These are phyloP conservation scores for Drosophila kepulauana DNA, from an alignment of 1,140 invertebrate species.

Conservation along the genomic window DNA sequence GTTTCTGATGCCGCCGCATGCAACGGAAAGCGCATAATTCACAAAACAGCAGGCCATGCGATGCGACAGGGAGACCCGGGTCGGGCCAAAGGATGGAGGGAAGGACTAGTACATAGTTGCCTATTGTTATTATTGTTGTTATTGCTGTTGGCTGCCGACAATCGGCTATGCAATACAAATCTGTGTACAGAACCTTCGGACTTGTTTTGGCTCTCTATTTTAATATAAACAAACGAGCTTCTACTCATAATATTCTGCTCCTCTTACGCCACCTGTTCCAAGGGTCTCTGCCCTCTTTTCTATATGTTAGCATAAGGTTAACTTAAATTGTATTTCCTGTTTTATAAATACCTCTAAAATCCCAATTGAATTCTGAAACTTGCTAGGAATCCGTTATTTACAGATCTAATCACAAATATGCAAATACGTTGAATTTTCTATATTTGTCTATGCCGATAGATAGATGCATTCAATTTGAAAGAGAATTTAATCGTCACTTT, in stretches of 20 bases:
- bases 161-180: slow-evolving; percentile 58
- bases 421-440: too few relatives aligned
- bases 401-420: too few relatives aligned
- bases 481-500: too few relatives aligned
- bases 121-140: slow-evolving; percentile 26
- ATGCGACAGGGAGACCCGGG: slow-evolving; percentile 10
- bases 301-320: too few relatives aligned
- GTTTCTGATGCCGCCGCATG: slow-evolving; percentile 70
- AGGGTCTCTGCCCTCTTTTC: background rate
- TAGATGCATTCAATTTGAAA: too few relatives aligned
- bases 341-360: too few relatives aligned
- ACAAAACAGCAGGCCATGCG: slow-evolving; percentile 74
- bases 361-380: too few relatives aligned
- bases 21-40: slow-evolving; percentile 82
- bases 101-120: background rate
- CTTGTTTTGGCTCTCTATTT: slow-evolving; percentile 72
- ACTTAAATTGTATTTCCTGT: too few relatives aligned
- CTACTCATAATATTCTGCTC: slow-evolving; percentile 74
- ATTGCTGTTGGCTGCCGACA: slow-evolving; percentile 40
- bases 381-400: too few relatives aligned
- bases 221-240: slow-evolving; percentile 80
- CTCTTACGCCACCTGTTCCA: background rate
- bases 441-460: too few relatives aligned
- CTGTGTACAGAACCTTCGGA: slow-evolving; percentile 62
- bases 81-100: background rate